Evolutionary conservation across 2,797 vertebrate species (phyloP).

Genomic region (Phalloptychus januarius): DNA sequence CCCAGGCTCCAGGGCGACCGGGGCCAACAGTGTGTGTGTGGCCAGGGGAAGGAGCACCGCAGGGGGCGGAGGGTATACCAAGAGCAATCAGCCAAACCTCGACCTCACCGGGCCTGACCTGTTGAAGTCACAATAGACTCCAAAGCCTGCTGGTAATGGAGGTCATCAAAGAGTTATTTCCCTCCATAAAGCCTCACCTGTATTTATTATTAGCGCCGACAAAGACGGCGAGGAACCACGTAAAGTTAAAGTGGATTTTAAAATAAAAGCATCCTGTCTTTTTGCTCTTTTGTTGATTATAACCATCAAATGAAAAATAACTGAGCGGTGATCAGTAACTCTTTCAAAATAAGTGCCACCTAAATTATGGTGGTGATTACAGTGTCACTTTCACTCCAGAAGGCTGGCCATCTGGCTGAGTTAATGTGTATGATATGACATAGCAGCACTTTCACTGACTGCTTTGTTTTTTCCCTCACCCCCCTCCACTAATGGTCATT

Average conservation of each 20-base stretch:
- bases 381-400: slow-evolving; percentile 53
- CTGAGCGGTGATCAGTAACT: neutral
- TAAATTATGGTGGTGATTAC: slow-evolving; percentile 43
- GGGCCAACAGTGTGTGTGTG: slow-evolving; percentile 68
- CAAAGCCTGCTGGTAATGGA: slow-evolving; percentile 55
- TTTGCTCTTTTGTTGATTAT: neutral
- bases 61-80: slow-evolving; percentile 65
- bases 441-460: slow-evolving; percentile 74
- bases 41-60: slow-evolving; percentile 69
- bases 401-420: slow-evolving; percentile 77
- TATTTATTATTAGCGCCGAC: slow-evolving; percentile 1
- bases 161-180: slow-evolving; percentile 64
- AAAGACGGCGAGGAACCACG: neutral
- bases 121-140: slow-evolving; percentile 54
- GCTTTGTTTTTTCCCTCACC: slow-evolving; percentile 70
- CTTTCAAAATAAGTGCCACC: slow-evolving; percentile 11
- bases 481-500: slow-evolving; percentile 70
- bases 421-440: slow-evolving; percentile 67
- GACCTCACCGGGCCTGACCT: slow-evolving; percentile 39
- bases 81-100: slow-evolving; percentile 60
- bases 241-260: neutral
- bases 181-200: slow-evolving; percentile 38
- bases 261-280: neutral
- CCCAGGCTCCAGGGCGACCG: slow-evolving; percentile 68
- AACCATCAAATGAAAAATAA: slow-evolving; percentile 7